These are phyloP conservation scores for Leucoraja ocellata DNA, from an alignment of 2,797 vertebrate genomes.

Conservation along the genomic window DNA sequence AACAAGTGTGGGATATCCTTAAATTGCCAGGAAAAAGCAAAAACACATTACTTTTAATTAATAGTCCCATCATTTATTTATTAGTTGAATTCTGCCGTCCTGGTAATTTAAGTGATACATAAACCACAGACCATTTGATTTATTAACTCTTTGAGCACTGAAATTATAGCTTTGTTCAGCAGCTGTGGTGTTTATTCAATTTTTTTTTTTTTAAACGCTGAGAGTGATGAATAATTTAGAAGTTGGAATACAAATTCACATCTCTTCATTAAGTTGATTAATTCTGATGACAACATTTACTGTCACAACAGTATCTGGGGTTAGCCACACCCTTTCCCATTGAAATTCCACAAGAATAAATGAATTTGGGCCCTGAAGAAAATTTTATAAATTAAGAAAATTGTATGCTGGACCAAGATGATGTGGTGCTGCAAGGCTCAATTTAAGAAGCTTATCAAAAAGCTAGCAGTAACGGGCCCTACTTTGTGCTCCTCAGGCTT, in stretches of 20 bases:
- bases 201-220: neutral
- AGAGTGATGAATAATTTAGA: conserved; percentile 28
- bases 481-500: neutral
- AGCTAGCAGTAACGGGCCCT: neutral
- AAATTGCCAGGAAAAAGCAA: conserved; percentile 65
- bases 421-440: conserved; percentile 22
- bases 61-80: conserved; percentile 50
- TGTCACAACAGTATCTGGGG: conserved; percentile 17
- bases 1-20: conserved; percentile 77
- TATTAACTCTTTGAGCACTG: conserved; percentile 37
- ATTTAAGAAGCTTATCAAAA: conserved; percentile 34
- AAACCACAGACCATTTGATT: conserved; percentile 37
- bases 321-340: conserved; percentile 7
- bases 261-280: conserved; percentile 38
- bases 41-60: conserved; percentile 72
- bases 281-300: conserved; percentile 31
- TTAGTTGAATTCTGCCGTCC: conserved; percentile 31
- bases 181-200: conserved; percentile 28
- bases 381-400: conserved; percentile 34
- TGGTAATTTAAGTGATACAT: conserved; percentile 36
- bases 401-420: conserved; percentile 13
- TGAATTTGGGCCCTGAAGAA: conserved; percentile 6
- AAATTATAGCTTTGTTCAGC: conserved; percentile 28
- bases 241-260: conserved; percentile 16
- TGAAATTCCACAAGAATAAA: conserved; percentile 32